phyloP scores from a whole-genome alignment of 2,797 vertebrate genomes.

The Arnoldichthys spilopterus region DNA sequence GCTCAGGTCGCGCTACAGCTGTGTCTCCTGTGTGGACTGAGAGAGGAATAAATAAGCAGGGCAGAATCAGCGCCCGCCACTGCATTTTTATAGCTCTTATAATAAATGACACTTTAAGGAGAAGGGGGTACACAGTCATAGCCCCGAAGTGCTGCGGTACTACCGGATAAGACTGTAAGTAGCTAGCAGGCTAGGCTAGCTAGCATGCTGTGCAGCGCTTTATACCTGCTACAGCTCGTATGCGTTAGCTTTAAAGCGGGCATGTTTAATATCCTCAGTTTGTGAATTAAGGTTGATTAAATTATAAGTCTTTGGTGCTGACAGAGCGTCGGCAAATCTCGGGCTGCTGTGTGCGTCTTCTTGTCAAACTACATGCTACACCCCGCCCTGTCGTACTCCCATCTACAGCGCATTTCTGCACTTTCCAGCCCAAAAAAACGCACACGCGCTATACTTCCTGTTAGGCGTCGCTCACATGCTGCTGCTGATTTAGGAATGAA shows the following conservation, averaged over 20 bases:
- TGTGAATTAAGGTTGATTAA: background rate
- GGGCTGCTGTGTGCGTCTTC: background rate
- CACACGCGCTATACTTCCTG: too few relatives aligned
- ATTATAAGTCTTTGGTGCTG: background rate
- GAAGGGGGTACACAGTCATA: background rate
- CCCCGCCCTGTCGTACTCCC: background rate
- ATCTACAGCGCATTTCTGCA: background rate
- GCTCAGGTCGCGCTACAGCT: constrained; percentile 43
- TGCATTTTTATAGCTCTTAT: background rate
- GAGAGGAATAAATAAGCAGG: background rate
- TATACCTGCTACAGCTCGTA: background rate
- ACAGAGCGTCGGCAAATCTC: background rate
- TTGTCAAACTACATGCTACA: background rate
- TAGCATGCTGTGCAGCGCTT: constrained; percentile 6
- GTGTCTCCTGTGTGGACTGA: background rate
- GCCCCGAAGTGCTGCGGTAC: constrained; percentile 21
- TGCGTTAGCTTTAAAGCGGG: background rate
- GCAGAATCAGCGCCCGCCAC: background rate
- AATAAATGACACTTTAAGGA: constrained; percentile 17
- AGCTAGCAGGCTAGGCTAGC: constrained; percentile 22
- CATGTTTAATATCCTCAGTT: background rate
- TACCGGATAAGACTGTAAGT: constrained; percentile 46
- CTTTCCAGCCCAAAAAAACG: background rate
- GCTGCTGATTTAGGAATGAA: too few relatives aligned
- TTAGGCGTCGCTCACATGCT: too few relatives aligned